Evolutionary conservation across 2,888 invertebrate genomes (phyloP), one percentile per base, ranked within the genome.

Genomic region (Pemphredon lugubris): DNA sequence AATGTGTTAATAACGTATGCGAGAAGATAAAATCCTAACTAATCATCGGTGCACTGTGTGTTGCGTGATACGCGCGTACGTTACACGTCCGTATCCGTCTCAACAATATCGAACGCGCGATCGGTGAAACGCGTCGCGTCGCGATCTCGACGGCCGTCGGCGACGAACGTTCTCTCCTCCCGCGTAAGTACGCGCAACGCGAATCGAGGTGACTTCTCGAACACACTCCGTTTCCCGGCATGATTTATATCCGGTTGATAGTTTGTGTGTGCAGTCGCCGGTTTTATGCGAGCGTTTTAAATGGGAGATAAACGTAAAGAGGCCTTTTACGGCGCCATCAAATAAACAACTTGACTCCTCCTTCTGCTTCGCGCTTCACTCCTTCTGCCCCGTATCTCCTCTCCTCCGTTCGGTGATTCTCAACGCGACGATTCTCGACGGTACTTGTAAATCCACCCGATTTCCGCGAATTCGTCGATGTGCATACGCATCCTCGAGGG

Each of bases 291-390:
- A 87, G 81, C 87, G 83, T 88, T 89, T 88, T 89, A 88, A 89
- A 90, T 87, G 89, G 87, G 84, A 89, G 87, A 90, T 89, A 88
- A 89, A 89, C 88, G 87, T 89, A 88, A 90, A 89, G 89, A 89
- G 89, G 89, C 87, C 89, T 90, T 90, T 90, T 90, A 90, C 86
- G 87, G 87, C 86, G 85, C 89, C 89, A 89, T 90, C 89, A 89
- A 89, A 90, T 90, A 89, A 90, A 90, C 89, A 89, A 89, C 89
- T 89, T 89, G 89, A 89, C 89, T 90, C 87, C 88, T 89, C 86
- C 88, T 86, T 83, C 84, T 82, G 84, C 83, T 79, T 81, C 54
- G 63, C 48, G 32, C 54, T 47, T 39, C 58, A 61, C 54, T 55
- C 50, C 51, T 53, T 60, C 40, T 18, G 48, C 34, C 50, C 11